Evolutionary conservation across 2,113 vertebrate species (phyloP).

Genomic region (Megalops atlanticus): DNA sequence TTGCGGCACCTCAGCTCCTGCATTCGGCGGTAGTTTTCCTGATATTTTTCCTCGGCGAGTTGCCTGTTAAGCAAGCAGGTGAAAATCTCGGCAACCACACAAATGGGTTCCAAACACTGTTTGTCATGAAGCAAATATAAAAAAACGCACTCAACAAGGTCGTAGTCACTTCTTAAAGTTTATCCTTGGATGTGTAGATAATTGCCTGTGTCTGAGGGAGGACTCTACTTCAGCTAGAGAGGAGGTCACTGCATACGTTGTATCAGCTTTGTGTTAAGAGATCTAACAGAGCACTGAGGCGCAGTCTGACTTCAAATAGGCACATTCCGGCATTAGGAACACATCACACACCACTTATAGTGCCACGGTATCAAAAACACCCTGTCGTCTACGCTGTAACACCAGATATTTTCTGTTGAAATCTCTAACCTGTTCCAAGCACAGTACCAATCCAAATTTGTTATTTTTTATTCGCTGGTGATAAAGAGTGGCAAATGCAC

Average conservation of each 20-base stretch:
- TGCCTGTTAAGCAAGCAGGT: constrained; percentile 60
- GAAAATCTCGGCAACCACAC: not conserved
- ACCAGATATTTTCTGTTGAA: too few relatives aligned
- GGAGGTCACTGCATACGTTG: not conserved
- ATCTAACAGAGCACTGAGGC: not conserved
- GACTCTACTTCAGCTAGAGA: not conserved
- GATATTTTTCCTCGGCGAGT: constrained; percentile 77
- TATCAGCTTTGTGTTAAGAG: not conserved
- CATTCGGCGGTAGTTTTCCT: constrained; percentile 74
- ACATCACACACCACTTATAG: too few relatives aligned
- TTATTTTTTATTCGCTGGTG: too few relatives aligned
- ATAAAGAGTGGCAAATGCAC: too few relatives aligned
- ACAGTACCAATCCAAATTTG: too few relatives aligned
- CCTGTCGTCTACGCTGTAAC: too few relatives aligned
- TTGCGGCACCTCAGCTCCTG: constrained; percentile 67
- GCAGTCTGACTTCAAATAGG: not conserved
- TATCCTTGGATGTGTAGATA: not conserved
- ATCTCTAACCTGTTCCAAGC: too few relatives aligned
- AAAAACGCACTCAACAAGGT: not conserved
- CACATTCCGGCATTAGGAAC: not conserved
- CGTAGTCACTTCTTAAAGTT: not conserved
- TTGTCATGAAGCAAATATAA: not conserved
- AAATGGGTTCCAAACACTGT: not conserved
- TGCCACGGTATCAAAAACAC: too few relatives aligned
- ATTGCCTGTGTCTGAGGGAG: not conserved